A percentile compares a stretch with the other conserved stretches of the same genome.
Conservation (phyloP, 2,888 invertebrate genomes). For the Pristionchus mayeri region DNA sequence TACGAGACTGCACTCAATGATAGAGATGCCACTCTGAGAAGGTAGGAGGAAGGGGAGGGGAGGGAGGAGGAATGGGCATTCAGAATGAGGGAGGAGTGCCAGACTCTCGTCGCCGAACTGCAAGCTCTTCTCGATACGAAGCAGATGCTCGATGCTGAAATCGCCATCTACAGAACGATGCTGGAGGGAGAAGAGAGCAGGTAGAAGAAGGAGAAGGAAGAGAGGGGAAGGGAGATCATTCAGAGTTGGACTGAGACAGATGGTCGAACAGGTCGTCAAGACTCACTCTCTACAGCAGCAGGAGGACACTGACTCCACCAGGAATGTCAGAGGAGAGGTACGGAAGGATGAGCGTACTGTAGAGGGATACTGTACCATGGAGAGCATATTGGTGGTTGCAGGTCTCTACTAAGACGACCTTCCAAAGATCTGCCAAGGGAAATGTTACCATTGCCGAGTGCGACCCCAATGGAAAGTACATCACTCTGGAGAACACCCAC, state of each 20-base stretch:
- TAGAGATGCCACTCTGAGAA: slow-evolving; percentile 76
- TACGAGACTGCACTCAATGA: slow-evolving; percentile 76
- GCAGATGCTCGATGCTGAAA: slow-evolving; percentile 80
- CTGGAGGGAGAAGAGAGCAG: slow-evolving; percentile 80
- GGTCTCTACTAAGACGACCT: slow-evolving; percentile 79
- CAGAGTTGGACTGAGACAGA: slow-evolving; percentile 66
- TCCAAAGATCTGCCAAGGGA: slow-evolving; percentile 79
- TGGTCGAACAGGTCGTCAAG: slow-evolving; percentile 77
- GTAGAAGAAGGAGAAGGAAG: slow-evolving; percentile 41
- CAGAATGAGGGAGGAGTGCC: slow-evolving; percentile 76
- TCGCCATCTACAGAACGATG: slow-evolving; percentile 80
- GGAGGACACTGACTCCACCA: slow-evolving; percentile 75
- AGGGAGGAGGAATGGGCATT: background rate
- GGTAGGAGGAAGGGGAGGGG: background rate
- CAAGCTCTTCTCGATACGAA: slow-evolving; percentile 79
- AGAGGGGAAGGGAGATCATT: background rate
- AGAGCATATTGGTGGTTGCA: slow-evolving; percentile 52
- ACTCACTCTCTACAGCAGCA: slow-evolving; percentile 76
- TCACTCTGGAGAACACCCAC: slow-evolving; percentile 79
- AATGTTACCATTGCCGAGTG: slow-evolving; percentile 78
- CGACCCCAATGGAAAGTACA: slow-evolving; percentile 79
- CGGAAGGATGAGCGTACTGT: background rate
- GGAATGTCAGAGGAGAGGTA: slow-evolving; percentile 75
- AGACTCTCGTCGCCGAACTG: slow-evolving; percentile 76
- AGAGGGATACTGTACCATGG: background rate